These are phyloP conservation scores for Cichlasoma orientale DNA, from an alignment of 2,797 vertebrate genomes.

Conservation along the genomic window DNA sequence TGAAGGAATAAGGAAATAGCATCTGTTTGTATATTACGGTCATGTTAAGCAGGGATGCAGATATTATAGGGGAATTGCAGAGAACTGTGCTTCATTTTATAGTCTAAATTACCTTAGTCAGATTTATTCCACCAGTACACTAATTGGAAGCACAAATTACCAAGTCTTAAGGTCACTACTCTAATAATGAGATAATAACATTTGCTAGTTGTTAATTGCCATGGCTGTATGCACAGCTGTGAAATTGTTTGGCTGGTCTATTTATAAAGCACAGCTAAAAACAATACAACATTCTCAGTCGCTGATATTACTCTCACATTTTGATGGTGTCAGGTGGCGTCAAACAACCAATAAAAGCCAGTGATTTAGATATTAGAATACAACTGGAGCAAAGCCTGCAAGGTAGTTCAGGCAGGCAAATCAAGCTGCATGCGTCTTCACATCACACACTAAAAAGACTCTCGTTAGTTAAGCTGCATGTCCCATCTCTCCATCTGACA, in stretches of 20 bases:
- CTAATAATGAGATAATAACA: neutral
- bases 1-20: neutral
- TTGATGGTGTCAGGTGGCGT: neutral
- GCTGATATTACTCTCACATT: neutral
- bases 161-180: neutral
- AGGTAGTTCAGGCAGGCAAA: neutral
- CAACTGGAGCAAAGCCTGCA: neutral
- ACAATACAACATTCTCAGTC: neutral
- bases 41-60: neutral
- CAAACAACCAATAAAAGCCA: neutral
- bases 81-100: too few relatives aligned
- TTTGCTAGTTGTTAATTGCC: neutral
- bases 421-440: neutral
- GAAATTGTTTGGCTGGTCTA: neutral
- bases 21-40: neutral
- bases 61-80: too few relatives aligned
- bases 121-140: neutral
- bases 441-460: neutral
- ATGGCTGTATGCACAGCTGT: neutral
- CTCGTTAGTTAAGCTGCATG: neutral
- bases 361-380: neutral
- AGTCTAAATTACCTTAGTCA: too few relatives aligned
- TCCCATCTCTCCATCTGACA: neutral
- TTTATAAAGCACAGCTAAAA: neutral
- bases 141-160: slow-evolving; percentile 1